Evolutionary conservation across 2,113 vertebrate genomes (phyloP), one percentile per base, ranked within the genome.

Genomic region (Quiscalus mexicanus): DNA sequence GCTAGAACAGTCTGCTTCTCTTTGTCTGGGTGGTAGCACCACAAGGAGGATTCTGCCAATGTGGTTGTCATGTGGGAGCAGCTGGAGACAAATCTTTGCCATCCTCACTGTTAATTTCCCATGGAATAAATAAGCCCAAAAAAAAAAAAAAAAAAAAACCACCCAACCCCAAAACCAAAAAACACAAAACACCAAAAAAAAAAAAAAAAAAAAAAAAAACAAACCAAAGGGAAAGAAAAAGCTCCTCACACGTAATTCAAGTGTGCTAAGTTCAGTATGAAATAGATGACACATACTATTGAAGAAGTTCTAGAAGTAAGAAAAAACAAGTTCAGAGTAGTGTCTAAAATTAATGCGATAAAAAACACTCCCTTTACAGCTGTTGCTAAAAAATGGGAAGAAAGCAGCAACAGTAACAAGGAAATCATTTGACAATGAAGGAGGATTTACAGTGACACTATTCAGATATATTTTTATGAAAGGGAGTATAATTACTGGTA

Each of bases 401-500:
- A 82, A 87, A 93, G 27, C 17, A 90, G 45, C 53, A 65, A 75
- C 17, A 71, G 45, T 41, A 84, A 64, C n/a, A 84, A 50, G 53
- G 82, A 88, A 93, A 87, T 85, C 0, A 56, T 90, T 35, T 76
- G 75, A 84, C 77, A 96, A 62, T 78, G 68, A 95, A 84, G 69
- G 60, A 71, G 41, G 62, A 89, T 86, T 88, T 84, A 89, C 39
- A 60, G 50, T 62, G 91, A 74, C 77, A 90, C 7, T 50, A 65
- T 47, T 84, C 84, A 85, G 63, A 75, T 41, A 52, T 14, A 87
- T 87, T 85, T 70, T 93, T 74, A 93, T 68, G 84, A 92, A 87
- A 89, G 30, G 11, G 31, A 60, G 10, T 56, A 19, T 59, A 96
- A 76, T 89, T 88, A 76, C 55, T 87, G 22, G 18, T 62, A 28